Evolutionary conservation across 2,888 invertebrate genomes (phyloP), one percentile per base, ranked within the genome.

Genomic region (Alentia gelatinosa): DNA sequence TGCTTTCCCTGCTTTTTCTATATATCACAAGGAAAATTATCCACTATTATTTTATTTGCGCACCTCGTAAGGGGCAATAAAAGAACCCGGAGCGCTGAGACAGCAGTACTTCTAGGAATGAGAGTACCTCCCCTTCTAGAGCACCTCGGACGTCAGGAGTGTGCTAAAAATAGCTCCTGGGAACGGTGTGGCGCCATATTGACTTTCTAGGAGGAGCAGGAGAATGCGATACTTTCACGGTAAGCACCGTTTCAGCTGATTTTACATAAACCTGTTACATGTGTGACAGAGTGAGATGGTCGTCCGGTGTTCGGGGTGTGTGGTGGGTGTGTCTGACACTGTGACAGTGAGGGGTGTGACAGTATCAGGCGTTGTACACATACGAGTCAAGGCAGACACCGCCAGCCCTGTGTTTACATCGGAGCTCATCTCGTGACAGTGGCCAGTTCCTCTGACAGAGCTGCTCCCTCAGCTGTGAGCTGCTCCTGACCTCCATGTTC

Each of bases 141-240:
- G 68, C 68, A 68, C 4, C 68, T 68, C 68, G 37, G 1, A 79
- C 79, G 79, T 79, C 79, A 79, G 79, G 37, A 26, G 30, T 37
- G 79, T 39, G 79, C 79, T 79, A 79, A n/a, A 37, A 79, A 79
- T 79, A 79, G 79, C 35, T 79, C 37, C 39, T 23, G 23, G 15
- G 37, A 39, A 19, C 39, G 4, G 0, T n/a, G 23, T 19, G 39
- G 35, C 79, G 79, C 79, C 79, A 79, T 79, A 79, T 79, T 79
- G 79, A 79, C n/a, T 79, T 79, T 35, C 37, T 35, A 37, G 79
- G 79, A 79, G 26, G 19, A 79, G 56, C 56, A 9, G n/a, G 5
- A 56, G 56, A n/a, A 56, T 56, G 56, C 3, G 56, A n/a, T n/a
- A 19, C n/a, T 56, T n/a, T 56, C 23, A 56, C 56, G 19, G 56